Evolutionary conservation across 2,797 vertebrate species (phyloP).

Genomic region (Girardinus metallicus): DNA sequence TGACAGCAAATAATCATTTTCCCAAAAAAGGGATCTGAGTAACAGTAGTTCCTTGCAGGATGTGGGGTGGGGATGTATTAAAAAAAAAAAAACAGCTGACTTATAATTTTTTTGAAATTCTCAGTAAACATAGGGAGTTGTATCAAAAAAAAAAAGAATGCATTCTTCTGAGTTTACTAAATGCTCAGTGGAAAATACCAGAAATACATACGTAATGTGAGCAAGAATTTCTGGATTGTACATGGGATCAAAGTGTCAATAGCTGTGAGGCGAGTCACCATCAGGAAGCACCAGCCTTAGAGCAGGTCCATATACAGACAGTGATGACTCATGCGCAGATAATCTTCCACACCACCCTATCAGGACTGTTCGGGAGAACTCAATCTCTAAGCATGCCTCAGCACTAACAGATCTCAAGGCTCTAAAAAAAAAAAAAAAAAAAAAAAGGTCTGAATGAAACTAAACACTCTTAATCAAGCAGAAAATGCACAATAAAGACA

Average conservation of each 20-base stretch:
- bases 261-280: slow-evolving; percentile 67
- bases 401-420: slow-evolving; percentile 45
- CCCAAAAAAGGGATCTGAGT: slow-evolving; percentile 9
- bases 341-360: slow-evolving; percentile 71
- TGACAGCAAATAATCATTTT: slow-evolving; percentile 14
- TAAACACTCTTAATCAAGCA: neutral
- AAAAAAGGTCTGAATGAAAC: neutral
- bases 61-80: neutral
- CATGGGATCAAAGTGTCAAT: slow-evolving; percentile 70
- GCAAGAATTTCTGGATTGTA: slow-evolving; percentile 74
- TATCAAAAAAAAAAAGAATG: slow-evolving; percentile 28
- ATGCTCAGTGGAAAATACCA: slow-evolving; percentile 52
- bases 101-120: neutral
- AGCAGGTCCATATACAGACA: slow-evolving; percentile 67
- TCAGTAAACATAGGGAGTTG: neutral
- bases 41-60: neutral
- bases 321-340: slow-evolving; percentile 74
- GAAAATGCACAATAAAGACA: slow-evolving; percentile 28
- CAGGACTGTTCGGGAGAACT: slow-evolving; percentile 52
- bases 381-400: slow-evolving; percentile 62
- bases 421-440: neutral
- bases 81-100: neutral
- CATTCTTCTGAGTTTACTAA: slow-evolving; percentile 11
- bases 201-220: slow-evolving; percentile 40
- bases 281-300: slow-evolving; percentile 60